A percentile compares a stretch with the other conserved stretches of the same genome.
phyloP scores from a whole-genome alignment of 2,888 invertebrate genomes.

The Caenorhabditis sp. region DNA sequence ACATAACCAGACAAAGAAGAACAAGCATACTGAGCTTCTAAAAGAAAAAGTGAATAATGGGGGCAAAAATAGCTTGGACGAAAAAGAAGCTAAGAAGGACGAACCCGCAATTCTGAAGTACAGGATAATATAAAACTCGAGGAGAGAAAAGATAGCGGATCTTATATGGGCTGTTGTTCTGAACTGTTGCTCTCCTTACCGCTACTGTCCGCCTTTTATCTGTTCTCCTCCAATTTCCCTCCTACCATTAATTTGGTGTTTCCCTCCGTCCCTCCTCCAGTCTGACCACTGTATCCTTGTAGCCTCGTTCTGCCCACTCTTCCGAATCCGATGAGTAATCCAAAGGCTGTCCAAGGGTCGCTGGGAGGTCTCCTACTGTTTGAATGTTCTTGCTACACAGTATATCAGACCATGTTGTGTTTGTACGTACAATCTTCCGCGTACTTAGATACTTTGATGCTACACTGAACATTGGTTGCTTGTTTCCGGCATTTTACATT shows the following conservation, averaged over 20 bases:
- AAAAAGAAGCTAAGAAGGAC: too few species aligned
- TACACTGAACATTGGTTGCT: conserved; percentile 35
- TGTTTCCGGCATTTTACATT: background rate
- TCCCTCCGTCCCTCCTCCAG: background rate
- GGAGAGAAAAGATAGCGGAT: too few species aligned
- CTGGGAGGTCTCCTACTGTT: background rate
- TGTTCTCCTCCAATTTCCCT: conserved; percentile 3
- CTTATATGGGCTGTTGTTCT: background rate
- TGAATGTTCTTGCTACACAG: conserved; percentile 3
- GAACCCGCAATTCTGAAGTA: too few species aligned
- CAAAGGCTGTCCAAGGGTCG: conserved; percentile 11
- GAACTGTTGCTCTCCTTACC: background rate
- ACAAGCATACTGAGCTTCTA: too few species aligned
- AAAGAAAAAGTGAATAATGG: too few species aligned
- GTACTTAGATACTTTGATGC: conserved; percentile 36
- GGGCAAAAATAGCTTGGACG: too few species aligned
- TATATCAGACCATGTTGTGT: background rate
- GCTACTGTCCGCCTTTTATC: background rate
- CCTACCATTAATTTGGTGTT: background rate
- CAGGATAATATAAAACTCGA: too few species aligned
- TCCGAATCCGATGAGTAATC: background rate
- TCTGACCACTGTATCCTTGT: conserved; percentile 39
- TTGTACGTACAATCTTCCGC: background rate
- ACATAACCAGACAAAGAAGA: too few species aligned
- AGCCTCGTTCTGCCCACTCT: conserved; percentile 7